Evolutionary conservation across 1,140 invertebrate genomes (phyloP), one percentile per base, ranked within the genome.

Genomic region (Platyura marginata): DNA sequence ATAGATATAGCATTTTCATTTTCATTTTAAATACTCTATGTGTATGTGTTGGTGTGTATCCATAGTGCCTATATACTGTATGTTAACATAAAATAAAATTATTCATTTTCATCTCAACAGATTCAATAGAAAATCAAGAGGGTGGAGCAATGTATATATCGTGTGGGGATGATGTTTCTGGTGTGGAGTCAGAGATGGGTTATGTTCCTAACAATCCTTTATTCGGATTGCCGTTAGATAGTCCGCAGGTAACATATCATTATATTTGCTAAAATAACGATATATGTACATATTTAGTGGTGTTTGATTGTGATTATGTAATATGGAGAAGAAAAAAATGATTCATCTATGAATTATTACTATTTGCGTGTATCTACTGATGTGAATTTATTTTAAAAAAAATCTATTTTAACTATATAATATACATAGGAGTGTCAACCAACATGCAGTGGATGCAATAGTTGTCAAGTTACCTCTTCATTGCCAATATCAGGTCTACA

Each of bases 81-180:
- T 29, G 6, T 29, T 29, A 29, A 8, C 25, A 29, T 29, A 29
- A 29, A 29, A 8, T 29, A 6, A 29, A 8, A 8, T 29, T 29
- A n/a, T n/a, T 34, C 16, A n/a, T 34, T 3, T 4, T 34, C 11
- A 15, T 4, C 32, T 34, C 16, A n/a, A 11, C 36, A 38, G 36
- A 38, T 38, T 38, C 36, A n/a, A 18, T 38, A 18, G 36, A 38
- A 38, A 38, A 38, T 38, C 55, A 61, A 57, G 58, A 59, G 56
- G 59, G 59, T 61, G 59, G 59, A 61, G 59, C 59, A 57, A 61
- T 61, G 59, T 61, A 61, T 55, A 61, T 61, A 56, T 61, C 58
- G 52, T 61, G 57, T 53, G 58, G 61, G 56, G 57, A 59, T 51
- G 55, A 58, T 57, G 43, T 25, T 20, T 54, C 55, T 57, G 54